phyloP scores from a whole-genome alignment of 1,140 invertebrate genomes.

The Drosophila punjabiensis region DNA sequence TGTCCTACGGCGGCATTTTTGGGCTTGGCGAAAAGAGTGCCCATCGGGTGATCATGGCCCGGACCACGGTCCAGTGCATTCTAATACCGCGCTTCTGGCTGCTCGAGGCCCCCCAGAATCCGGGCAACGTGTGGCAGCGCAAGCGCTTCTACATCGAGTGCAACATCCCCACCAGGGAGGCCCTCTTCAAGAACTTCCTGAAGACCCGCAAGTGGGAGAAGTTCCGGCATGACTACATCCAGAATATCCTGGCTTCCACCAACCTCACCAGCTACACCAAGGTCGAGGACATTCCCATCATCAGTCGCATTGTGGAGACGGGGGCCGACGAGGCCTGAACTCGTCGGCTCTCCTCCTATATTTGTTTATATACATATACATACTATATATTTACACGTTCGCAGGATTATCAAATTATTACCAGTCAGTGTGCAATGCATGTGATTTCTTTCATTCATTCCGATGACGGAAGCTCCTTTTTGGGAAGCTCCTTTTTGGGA shows the following conservation, averaged over 20 bases:
- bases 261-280: conserved; percentile 38
- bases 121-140: conserved; percentile 87
- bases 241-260: conserved; percentile 33
- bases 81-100: conserved; percentile 88
- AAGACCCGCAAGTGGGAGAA: conserved; percentile 86
- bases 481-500: neutral
- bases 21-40: conserved; percentile 86
- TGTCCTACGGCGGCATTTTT: conserved; percentile 78
- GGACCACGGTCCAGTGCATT: conserved; percentile 86
- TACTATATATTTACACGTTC: conserved; percentile 6
- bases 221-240: conserved; percentile 85
- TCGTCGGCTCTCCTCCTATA: neutral
- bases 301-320: conserved; percentile 70
- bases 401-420: neutral
- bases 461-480: neutral
- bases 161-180: conserved; percentile 86
- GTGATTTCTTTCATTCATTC: neutral
- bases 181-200: conserved; percentile 86
- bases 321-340: conserved; percentile 19
- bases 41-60: conserved; percentile 86
- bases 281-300: conserved; percentile 72
- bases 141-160: conserved; percentile 86
- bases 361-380: neutral
- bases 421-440: neutral
- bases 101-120: conserved; percentile 86